Conservation (phyloP, 2,113 vertebrate genomes). For the Neolamprologus tretocephalus region DNA sequence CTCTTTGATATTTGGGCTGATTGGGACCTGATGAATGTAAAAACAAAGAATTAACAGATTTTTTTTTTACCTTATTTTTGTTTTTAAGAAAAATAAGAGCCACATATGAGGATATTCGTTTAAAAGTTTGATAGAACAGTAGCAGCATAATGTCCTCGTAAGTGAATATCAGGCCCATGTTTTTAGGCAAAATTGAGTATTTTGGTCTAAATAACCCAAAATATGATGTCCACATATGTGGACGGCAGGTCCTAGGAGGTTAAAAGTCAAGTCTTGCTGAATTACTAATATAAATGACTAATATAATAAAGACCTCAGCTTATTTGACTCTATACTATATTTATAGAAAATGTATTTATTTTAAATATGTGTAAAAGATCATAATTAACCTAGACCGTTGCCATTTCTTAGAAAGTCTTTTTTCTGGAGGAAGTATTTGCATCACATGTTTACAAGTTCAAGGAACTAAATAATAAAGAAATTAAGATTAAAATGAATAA, state of each 20-base stretch:
- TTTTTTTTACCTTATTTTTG: neutral
- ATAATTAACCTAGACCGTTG: accelerated
- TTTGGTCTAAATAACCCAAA: neutral
- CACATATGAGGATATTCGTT: no score
- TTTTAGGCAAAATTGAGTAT: neutral
- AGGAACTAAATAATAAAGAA: neutral
- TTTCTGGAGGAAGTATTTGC: neutral
- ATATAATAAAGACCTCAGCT: neutral
- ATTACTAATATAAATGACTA: neutral
- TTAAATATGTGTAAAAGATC: neutral
- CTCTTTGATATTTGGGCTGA: accelerated
- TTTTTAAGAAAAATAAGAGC: no score
- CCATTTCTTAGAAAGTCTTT: neutral
- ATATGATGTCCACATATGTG: neutral
- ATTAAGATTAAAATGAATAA: neutral
- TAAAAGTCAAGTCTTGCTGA: neutral
- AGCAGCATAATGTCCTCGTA: neutral
- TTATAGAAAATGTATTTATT: accelerated
- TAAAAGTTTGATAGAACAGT: no score
- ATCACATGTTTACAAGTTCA: neutral
- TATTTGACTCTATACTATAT: accelerated
- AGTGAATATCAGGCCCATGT: neutral
- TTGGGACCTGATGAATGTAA: accelerated
- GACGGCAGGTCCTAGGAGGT: neutral
- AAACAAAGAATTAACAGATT: neutral